Base-by-base conservation (phyloP, 2,113 vertebrate species). In the Tricholaema leucomelas region DNA sequence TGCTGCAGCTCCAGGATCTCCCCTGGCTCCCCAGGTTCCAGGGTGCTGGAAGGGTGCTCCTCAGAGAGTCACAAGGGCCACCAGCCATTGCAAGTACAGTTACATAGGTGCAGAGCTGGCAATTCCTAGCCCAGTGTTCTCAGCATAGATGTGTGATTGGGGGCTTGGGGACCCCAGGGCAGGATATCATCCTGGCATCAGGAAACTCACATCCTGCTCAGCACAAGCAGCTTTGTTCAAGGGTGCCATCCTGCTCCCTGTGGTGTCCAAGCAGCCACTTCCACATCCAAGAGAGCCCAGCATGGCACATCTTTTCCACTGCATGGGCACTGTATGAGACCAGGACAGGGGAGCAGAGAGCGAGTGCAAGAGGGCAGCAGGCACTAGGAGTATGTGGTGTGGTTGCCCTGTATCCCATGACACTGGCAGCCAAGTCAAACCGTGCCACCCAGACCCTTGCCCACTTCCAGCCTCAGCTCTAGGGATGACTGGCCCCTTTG, bases 291-390 rank as follows among this genome's bases (percentile, higher is more conserved):
- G 69, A 80, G 73, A 55, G 50, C 76, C 59, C 1, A 2, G 44
- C 59, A 21, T 2, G 2, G 74, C 60, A 50, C 8, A 1, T 36
- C 42, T 7, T 16, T 8, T 50, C 55, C 28, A 70, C 52, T 7
- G 0, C 50, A 10, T 0, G 15, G 73, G 35, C 27, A 36, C 10
- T 12, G 2, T 11, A 23, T 0, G 1, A 10, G 20, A 6, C 8
- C 3, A 0, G 46, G 74, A 7, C 0, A 0, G 4, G 31, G 33
- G 63, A 85, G 87, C 78, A 69, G 63, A 55, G 64, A 31, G 28
- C 1, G 1, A 60, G 60, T 0, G 28, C 12, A 1, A 55, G 67
- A 56, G 52, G 65, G 52, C 64, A 59, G 55, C 0, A 1, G 79
- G 83, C 76, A 88, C 0, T 0, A 60, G 46, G 17, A 82, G 55